These are phyloP conservation scores for Leptopilina clavipes DNA, from an alignment of 1,140 invertebrate genomes.

Conservation along the genomic window DNA sequence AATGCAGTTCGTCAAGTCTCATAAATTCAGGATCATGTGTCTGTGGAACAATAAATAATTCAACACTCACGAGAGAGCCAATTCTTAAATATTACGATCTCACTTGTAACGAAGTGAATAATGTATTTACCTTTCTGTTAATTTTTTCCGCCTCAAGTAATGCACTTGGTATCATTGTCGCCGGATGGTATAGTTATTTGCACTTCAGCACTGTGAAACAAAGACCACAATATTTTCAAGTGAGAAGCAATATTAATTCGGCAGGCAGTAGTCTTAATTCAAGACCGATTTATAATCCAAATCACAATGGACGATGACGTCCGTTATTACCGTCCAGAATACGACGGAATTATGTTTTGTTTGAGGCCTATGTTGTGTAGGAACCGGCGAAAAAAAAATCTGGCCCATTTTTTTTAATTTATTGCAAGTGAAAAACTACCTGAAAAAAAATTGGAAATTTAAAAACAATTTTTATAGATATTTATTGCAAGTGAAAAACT, in stretches of 20 bases:
- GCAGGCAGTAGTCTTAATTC: constrained; percentile 57
- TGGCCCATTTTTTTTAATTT: too few species aligned
- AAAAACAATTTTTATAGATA: too few species aligned
- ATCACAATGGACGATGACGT: constrained; percentile 63
- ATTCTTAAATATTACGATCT: constrained; percentile 71
- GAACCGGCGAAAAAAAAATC: not conserved
- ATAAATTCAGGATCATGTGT: constrained; percentile 64
- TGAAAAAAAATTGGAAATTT: too few species aligned
- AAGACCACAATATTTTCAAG: constrained; percentile 69
- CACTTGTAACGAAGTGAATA: constrained; percentile 74
- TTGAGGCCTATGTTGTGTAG: not conserved
- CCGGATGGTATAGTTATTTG: constrained; percentile 73
- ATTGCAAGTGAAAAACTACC: too few species aligned
- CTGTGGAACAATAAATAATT: constrained; percentile 59
- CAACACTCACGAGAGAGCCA: constrained; percentile 47
- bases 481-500: too few species aligned
- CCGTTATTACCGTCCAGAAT: constrained; percentile 9
- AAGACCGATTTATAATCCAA: constrained; percentile 61
- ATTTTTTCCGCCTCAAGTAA: constrained; percentile 72
- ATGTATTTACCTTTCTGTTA: constrained; percentile 69
- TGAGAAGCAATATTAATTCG: constrained; percentile 64
- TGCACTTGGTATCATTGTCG: constrained; percentile 67
- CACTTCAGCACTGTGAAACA: constrained; percentile 71
- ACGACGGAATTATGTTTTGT: constrained; percentile 1
- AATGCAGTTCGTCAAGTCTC: constrained; percentile 70